These are phyloP conservation scores for Caiman crocodilus DNA, from an alignment of 2,797 vertebrate genomes.

Conservation along the genomic window DNA sequence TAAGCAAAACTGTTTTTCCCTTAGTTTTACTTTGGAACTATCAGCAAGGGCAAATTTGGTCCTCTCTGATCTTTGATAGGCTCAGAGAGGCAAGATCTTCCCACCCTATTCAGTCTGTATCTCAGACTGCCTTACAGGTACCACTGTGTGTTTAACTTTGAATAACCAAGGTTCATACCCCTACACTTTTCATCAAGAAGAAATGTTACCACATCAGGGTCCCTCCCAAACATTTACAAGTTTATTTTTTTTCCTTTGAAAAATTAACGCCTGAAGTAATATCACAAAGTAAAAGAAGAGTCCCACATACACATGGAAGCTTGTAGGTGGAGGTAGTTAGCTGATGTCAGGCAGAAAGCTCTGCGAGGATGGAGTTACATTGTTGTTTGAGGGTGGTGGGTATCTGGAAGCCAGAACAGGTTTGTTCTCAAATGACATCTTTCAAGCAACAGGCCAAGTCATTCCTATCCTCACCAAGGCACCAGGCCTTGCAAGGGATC, in stretches of 20 bases:
- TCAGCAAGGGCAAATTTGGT: accelerated
- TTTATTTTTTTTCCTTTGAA: background rate
- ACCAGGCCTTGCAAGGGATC: too few species aligned
- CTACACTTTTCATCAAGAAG: background rate
- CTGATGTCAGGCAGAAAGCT: too few species aligned
- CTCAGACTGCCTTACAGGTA: background rate
- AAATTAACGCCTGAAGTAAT: background rate
- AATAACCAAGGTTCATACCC: accelerated
- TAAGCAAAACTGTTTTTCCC: background rate
- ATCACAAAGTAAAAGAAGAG: background rate
- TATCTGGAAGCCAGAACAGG: too few species aligned
- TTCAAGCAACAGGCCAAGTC: too few species aligned
- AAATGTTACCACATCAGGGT: background rate
- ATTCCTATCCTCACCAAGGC: too few species aligned
- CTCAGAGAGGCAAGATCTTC: background rate
- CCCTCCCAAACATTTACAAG: background rate
- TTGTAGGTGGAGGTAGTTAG: too few species aligned
- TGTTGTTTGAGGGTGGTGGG: too few species aligned
- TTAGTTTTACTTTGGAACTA: background rate
- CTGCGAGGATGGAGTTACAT: too few species aligned
- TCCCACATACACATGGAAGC: background rate
- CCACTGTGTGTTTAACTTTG: background rate
- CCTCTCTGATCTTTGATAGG: background rate
- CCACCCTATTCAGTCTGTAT: background rate
- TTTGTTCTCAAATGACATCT: too few species aligned